Conservation (phyloP, 2,797 vertebrate species). For the Notoglanidium macrostoma region DNA sequence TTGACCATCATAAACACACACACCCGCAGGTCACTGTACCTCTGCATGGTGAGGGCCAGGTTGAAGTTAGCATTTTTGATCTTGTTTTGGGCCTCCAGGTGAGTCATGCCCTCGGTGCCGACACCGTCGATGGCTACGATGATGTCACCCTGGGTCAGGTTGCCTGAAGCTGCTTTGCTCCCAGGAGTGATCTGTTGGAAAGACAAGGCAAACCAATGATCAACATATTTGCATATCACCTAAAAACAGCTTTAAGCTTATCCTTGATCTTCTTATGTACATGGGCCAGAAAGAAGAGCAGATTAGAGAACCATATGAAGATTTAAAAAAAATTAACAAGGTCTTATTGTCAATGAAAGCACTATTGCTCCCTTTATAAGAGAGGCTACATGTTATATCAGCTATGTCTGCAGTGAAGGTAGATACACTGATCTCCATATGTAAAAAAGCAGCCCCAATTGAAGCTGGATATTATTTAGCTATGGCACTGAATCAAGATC, state of each 20-base stretch:
- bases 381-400: not conserved
- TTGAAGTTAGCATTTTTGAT: slow-evolving; percentile 94
- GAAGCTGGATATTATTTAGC: not conserved
- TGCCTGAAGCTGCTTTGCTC: slow-evolving; percentile 91
- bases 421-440: not conserved
- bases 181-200: slow-evolving; percentile 86
- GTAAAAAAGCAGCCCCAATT: not conserved
- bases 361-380: not conserved
- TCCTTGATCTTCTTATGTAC: not conserved
- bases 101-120: slow-evolving; percentile 94
- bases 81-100: slow-evolving; percentile 97
- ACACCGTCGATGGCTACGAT: slow-evolving; percentile 94
- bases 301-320: not conserved
- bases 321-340: not conserved
- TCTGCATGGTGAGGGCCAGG: slow-evolving; percentile 90
- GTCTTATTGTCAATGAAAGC: not conserved
- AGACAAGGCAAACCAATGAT: slow-evolving; percentile 6
- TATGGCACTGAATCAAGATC: not conserved
- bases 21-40: slow-evolving; percentile 71
- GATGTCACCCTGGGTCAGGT: slow-evolving; percentile 90
- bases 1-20: not conserved
- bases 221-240: slow-evolving; percentile 1
- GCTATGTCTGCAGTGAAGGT: not conserved
- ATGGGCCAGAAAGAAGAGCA: not conserved
- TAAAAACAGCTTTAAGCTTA: not conserved